Evolutionary conservation across 1,140 invertebrate species (phyloP), one percentile per base, ranked within the genome.

Genomic region (Cotesia typhae): DNA sequence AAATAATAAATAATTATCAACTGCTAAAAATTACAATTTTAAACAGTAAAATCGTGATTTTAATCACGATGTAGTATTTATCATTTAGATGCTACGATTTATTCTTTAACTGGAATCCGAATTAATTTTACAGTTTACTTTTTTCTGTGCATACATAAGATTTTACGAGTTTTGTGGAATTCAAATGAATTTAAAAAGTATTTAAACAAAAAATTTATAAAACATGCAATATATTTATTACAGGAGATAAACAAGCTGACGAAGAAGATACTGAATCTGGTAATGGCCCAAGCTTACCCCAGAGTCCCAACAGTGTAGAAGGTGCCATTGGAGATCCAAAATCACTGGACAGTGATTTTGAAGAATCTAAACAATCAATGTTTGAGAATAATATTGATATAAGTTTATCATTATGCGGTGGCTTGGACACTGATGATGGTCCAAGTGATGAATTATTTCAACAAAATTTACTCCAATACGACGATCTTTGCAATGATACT

Each of bases 261-360:
- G 96, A 98, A 82, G 96, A 97, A 82, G 97, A 99, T 88, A 92
- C 92, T 66, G 96, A 99, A 87, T 98, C 96, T 63, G 97, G 97
- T 55, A 96, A 96, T 82, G 97, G 97, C 4, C 93, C 95, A 7
- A 98, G 96, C 36, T 87, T 98, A 67, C 95, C 96, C 1, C 96
- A 98, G 80, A 98, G 95, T 61, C 96, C 97, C 4, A 94, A 94
- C 76, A 96, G 95, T 67, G 91, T 94, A 20, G 95, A 96, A 79
- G 93, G 93, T 14, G 92, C 91, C 12, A 89, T 90, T n/a, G 84
- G 89, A 70, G 88, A 87, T 14, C 88, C 90, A 12, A 92, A 93
- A 77, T 91, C 91, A 3, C 79, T 94, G 4, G 94, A 95, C 83
- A 95, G 93, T 52, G 94, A 95, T 79, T 94, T 92, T 80, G 94